Conservation (phyloP, 2,888 invertebrate genomes). For the Parnassius glacialis region DNA sequence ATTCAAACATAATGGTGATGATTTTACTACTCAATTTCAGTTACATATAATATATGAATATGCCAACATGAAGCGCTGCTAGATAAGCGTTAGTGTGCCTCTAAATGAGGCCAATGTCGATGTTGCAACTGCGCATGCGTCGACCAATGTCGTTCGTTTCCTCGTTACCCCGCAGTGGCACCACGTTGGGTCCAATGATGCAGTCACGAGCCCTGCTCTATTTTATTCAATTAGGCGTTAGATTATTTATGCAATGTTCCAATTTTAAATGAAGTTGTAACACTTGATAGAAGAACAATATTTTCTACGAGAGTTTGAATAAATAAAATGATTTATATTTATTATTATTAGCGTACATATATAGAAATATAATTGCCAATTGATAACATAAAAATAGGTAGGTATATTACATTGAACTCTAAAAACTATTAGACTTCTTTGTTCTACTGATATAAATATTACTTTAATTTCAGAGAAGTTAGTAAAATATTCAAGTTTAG, state of each 20-base stretch:
- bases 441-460: no score
- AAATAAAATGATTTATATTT: no score
- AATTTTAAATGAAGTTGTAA: slow-evolving; percentile 3
- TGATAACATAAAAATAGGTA: no score
- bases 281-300: not conserved
- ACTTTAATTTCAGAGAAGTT: no score
- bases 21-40: no score
- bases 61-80: slow-evolving; percentile 39
- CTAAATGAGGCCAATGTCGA: slow-evolving; percentile 72
- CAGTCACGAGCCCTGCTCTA: slow-evolving; percentile 8
- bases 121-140: slow-evolving; percentile 67
- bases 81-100: slow-evolving; percentile 74
- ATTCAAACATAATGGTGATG: no score
- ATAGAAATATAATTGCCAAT: no score
- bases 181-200: slow-evolving; percentile 4
- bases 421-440: no score
- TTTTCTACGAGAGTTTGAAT: not conserved
- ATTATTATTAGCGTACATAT: no score
- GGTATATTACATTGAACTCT: no score
- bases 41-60: slow-evolving; percentile 28
- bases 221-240: not conserved
- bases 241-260: slow-evolving; percentile 1
- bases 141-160: slow-evolving; percentile 69
- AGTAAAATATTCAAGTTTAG: no score
- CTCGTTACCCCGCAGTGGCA: slow-evolving; percentile 41